Base-by-base conservation (phyloP, 2,888 invertebrate species). In the Dexiosoma caninum region DNA sequence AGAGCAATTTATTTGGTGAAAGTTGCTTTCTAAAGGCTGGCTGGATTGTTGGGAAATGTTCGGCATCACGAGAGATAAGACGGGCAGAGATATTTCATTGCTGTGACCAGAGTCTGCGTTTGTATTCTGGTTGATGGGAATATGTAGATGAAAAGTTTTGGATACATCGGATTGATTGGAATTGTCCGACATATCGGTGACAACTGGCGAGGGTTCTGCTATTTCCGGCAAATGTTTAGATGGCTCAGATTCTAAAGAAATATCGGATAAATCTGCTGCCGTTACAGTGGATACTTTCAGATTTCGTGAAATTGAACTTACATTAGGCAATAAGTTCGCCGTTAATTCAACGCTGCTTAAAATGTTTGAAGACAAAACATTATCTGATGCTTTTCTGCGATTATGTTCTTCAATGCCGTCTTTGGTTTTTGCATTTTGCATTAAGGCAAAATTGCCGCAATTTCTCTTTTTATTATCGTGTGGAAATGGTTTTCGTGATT, bases 101-200 rank as follows among this genome's bases (percentile, higher is more conserved):
- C n/a, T 19, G 0, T 6, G 12, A 7, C 4, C 7, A 7, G 23
- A 10, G 3, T 16, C 9, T 14, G 14, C 8, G 0, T 4, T 19
- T 1, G 10, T 49, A 14, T 59, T 49, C 4, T 10, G 64, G 6
- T 1, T 27, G 16, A 16, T 57, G n/a, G 60, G 12, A 5, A 23
- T 32, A 23, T 55, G 53, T 1, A 37, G 35, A 21, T 3, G 40
- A 60, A 67, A 67, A 4, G 1, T 19, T 57, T 78, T 64, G 3
- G 57, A 66, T 12, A 59, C 32, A 7, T 42, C n/a, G 1, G 70
- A 71, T 27, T 49, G 57, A 32, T 42, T 71, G 1, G 77, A 78
- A 57, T 78, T 71, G 8, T 78, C 77, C 0, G 77, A 78, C 42
- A 78, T 78, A 71, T 78, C 77, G 14, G 77, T 77, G 7, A 78